Conservation (phyloP, 2,113 vertebrate genomes). For the Gopherus flavomarginatus region DNA sequence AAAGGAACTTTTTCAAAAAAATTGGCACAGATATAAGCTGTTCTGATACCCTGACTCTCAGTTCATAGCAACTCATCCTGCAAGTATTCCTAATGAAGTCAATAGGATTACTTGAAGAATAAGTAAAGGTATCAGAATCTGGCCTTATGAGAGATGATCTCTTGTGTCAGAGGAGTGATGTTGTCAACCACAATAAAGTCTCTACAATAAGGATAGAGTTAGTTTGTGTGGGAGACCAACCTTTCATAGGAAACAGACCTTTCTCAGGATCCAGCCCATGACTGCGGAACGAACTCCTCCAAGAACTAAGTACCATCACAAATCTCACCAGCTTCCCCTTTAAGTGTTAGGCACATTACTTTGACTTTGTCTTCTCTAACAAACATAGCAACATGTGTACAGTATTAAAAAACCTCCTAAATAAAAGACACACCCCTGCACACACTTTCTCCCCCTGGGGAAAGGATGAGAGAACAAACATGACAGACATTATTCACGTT, state of each 20-base stretch:
- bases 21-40: too few relatives aligned
- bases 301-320: neutral
- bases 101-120: neutral
- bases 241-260: neutral
- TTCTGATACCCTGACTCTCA: too few relatives aligned
- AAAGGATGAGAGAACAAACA: neutral
- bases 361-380: neutral
- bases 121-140: neutral
- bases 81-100: neutral
- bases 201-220: neutral
- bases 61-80: neutral
- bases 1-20: neutral
- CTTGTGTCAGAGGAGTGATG: too few relatives aligned
- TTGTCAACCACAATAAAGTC: neutral
- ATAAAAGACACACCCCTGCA: neutral
- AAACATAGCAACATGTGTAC: neutral
- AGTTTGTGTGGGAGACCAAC: too few relatives aligned
- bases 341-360: neutral
- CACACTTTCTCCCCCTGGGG: neutral
- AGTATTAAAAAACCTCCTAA: neutral
- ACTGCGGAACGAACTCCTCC: neutral
- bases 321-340: neutral
- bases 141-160: neutral
- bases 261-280: too few relatives aligned
- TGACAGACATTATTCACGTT: neutral